Base-by-base conservation (phyloP, 2,888 invertebrate genomes). In the Phengaris arion region DNA sequence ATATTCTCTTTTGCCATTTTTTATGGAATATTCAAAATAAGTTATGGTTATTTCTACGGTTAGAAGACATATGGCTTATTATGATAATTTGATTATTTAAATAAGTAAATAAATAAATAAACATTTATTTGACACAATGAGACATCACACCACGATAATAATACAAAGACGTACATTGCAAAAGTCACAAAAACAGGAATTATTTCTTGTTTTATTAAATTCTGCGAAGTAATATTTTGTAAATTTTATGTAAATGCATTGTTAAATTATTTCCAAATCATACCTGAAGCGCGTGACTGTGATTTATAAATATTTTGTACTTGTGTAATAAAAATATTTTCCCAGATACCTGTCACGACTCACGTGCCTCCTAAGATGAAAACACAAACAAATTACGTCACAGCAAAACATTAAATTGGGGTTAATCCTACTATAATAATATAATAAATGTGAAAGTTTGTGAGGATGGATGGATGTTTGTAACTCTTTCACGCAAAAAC, bases 141-240 rank as follows among this genome's bases (percentile, higher is more conserved):
- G 22, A 22, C 22, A 22, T 22, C 22, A 22, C 22, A 22, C 22
- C 22, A 22, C 22, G 22, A 22, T 22, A 22, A 22, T 22, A 22
- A 22, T 22, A 22, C 22, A 22, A 22, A 22, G 22, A 22, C 22
- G 0, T 22, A 22, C 22, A 22, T 22, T 22, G 22, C 22, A 22
- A 22, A 22, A 22, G 1, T 22, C 22, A 22, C 22, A 1, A 22
- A 22, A 22, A 22, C 22, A 22, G 22, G 22, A 22, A 22, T 59
- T 57, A 57, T 59, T 10, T 59, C 22, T 59, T 64, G 12, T 64
- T 64, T 12, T 13, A 64, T 35, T 13, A 13, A 22, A 64, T 64
- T 64, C 64, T 64, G 64, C 6, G 64, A 64, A 64, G 64, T 35
- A 64, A 64, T 64, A 64, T 13, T 35, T 64, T 64, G 64, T 35